Evolutionary conservation across 2,797 vertebrate genomes (phyloP).

Genomic region (Pampus argenteus): DNA sequence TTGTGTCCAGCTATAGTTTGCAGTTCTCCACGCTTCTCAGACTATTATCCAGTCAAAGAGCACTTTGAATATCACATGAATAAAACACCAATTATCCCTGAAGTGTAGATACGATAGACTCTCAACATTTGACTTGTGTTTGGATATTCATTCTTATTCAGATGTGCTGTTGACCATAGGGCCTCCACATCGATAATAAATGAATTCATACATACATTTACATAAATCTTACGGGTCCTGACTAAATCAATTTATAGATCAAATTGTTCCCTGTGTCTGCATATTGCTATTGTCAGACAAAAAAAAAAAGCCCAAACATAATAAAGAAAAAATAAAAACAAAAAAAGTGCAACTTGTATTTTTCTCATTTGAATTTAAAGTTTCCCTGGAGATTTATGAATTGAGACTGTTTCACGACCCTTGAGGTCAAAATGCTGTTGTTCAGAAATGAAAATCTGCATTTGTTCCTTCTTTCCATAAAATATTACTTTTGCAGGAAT

Average conservation of each 20-base stretch:
- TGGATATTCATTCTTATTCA: conserved; percentile 72
- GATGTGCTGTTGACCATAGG: conserved; percentile 66
- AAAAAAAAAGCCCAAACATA: not conserved
- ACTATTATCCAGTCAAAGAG: conserved; percentile 49
- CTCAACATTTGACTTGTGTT: conserved; percentile 74
- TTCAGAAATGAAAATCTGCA: conserved; percentile 25
- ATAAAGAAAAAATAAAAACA: not conserved
- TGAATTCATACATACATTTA: conserved; percentile 80
- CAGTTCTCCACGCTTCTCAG: conserved; percentile 10
- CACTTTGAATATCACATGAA: conserved; percentile 53
- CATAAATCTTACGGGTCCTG: conserved; percentile 76
- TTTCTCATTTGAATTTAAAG: conserved; percentile 43
- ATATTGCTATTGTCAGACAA: conserved; percentile 32
- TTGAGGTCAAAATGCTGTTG: conserved; percentile 21
- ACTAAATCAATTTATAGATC: conserved; percentile 75
- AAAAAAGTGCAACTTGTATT: conserved; percentile 30
- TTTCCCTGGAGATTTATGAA: conserved; percentile 50
- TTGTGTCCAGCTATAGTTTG: conserved; percentile 4
- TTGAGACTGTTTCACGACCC: conserved; percentile 20
- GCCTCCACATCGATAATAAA: conserved; percentile 64
- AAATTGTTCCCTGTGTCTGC: conserved; percentile 66
- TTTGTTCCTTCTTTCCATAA: conserved; percentile 5
- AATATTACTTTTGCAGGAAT: conserved; percentile 4
- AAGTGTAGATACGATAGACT: conserved; percentile 70
- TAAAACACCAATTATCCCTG: conserved; percentile 65